These are phyloP conservation scores for Tenebrio molitor DNA, from an alignment of 1,140 invertebrate genomes.

Conservation along the genomic window DNA sequence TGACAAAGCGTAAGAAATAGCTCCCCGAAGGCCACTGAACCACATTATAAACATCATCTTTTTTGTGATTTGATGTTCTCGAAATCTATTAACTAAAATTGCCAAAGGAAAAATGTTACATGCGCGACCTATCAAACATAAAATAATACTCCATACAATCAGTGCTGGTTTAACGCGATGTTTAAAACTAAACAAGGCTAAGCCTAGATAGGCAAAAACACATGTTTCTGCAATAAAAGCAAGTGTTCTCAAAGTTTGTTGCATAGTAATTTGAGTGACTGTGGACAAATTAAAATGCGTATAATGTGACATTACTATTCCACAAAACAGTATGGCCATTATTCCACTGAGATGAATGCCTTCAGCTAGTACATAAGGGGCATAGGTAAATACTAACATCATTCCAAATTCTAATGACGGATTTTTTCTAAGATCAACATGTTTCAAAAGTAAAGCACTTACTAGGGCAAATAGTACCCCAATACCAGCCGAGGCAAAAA, in stretches of 20 bases:
- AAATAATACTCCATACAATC: slow-evolving; percentile 93
- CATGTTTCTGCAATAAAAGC: slow-evolving; percentile 99
- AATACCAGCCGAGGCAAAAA: slow-evolving; percentile 97
- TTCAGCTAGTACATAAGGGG: slow-evolving; percentile 97
- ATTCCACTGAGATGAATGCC: slow-evolving; percentile 97
- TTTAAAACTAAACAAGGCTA: slow-evolving; percentile 97
- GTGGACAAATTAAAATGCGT: slow-evolving; percentile 99
- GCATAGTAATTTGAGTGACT: slow-evolving; percentile 99
- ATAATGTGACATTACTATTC: slow-evolving; percentile 99
- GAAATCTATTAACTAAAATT: slow-evolving; percentile 93
- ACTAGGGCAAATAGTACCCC: slow-evolving; percentile 96
- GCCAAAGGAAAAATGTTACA: slow-evolving; percentile 98
- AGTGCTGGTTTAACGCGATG: slow-evolving; percentile 85
- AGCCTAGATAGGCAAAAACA: slow-evolving; percentile 98
- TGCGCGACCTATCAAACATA: slow-evolving; percentile 94
- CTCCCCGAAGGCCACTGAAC: slow-evolving; percentile 97
- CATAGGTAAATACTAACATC: slow-evolving; percentile 98
- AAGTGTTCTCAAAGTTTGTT: slow-evolving; percentile 97
- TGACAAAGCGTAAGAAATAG: slow-evolving; percentile 97
- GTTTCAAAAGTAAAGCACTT: slow-evolving; percentile 94
- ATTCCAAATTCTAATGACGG: slow-evolving; percentile 98
- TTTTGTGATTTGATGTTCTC: slow-evolving; percentile 97
- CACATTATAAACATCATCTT: slow-evolving; percentile 99
- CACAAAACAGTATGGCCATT: slow-evolving; percentile 99
- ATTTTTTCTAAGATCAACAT: slow-evolving; percentile 96